Evolutionary conservation across 2,113 vertebrate genomes (phyloP), one percentile per base, ranked within the genome.

Genomic region (Podarcis cretensis): DNA sequence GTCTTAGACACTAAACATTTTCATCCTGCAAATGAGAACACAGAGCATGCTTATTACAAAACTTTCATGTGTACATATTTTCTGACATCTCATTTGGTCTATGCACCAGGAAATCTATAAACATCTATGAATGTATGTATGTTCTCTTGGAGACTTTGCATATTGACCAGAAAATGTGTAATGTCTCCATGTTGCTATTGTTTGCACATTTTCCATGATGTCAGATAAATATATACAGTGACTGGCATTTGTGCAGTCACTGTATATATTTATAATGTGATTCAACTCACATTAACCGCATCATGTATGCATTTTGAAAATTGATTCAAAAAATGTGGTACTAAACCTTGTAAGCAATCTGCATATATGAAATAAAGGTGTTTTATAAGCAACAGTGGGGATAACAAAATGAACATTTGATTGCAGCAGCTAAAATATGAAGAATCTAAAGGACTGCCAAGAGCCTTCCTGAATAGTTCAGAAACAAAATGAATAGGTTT

Each of bases 401-500:
- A 81, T 81, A 76, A 25, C 48, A 86, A 37, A 83, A 88, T 74
- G 10, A 86, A n/a, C 76, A 57, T 81, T 89, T 76, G 69, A 75
- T 82, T 82, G 71, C 20, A 68, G 13, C 21, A 48, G 21, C 90
- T 91, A 63, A 0, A 85, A 57, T n/a, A 78, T 81, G 37, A 87
- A 89, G 20, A 16, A 76, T 68, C 8, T 86, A 59, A 88, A 87
- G 71, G 81, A 86, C 18, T 27, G 16, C 76, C 83, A 76, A 73
- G 75, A 90, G 90, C 40, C 20, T 40, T 40, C 32, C 79, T 73
- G 13, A 92, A 85, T 88, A 89, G 75, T 59, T 92, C 82, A 48
- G 63, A 92, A 76, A 65, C 18, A 91, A 88, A 87, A 88, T 90
- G 92, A 86, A 91, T 27, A 63, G n/a, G 1, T 75, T 32, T 84